These are phyloP conservation scores for Oscheius sp. DNA, from an alignment of 2,888 invertebrate genomes.

Conservation along the genomic window DNA sequence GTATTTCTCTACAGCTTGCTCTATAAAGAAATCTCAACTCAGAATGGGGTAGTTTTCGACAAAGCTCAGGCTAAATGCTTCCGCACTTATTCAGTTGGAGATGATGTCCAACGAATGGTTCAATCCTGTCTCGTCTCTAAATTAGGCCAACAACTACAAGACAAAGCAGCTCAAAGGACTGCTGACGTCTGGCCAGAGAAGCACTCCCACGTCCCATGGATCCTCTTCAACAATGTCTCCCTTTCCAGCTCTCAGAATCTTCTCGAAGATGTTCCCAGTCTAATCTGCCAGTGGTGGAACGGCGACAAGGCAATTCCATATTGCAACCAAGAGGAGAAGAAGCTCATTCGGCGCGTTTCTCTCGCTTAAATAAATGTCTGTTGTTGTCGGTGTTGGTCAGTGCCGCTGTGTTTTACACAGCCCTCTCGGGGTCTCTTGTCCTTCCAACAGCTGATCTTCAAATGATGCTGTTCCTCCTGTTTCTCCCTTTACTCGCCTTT, in stretches of 20 bases:
- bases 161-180: constrained; percentile 55
- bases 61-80: constrained; percentile 55
- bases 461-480: not conserved
- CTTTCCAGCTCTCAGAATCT: constrained; percentile 42
- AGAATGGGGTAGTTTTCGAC: constrained; percentile 39
- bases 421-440: too few species aligned
- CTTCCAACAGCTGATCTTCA: too few species aligned
- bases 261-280: constrained; percentile 44
- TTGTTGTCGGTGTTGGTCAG: too few species aligned
- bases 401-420: too few species aligned
- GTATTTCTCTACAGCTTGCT: not conserved
- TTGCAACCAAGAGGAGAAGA: constrained; percentile 47
- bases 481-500: not conserved
- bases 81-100: constrained; percentile 44
- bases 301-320: constrained; percentile 52
- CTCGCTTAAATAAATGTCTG: too few species aligned
- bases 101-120: constrained; percentile 49
- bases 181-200: constrained; percentile 52
- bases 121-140: constrained; percentile 58
- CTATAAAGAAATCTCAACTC: not conserved
- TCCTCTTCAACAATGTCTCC: constrained; percentile 62
- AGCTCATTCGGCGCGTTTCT: too few species aligned
- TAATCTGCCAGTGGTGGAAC: constrained; percentile 54
- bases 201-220: constrained; percentile 63
- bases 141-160: constrained; percentile 55